phyloP scores from a whole-genome alignment of 2,888 invertebrate genomes.

The Cistogaster globosa region DNA sequence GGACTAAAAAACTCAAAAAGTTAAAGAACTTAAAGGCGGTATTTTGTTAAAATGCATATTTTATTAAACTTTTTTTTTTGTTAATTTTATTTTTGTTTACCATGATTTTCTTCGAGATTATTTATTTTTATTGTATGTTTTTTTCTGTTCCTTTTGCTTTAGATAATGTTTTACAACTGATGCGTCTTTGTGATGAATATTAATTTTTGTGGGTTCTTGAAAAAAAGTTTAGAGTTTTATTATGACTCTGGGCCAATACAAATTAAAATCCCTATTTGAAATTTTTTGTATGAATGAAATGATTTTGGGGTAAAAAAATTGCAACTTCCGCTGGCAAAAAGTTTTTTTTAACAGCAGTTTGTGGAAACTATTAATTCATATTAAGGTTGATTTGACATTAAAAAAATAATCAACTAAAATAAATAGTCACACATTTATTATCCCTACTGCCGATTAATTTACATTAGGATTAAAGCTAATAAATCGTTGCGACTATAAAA shows the following conservation, averaged over 20 bases:
- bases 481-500: too few relatives aligned
- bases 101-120: constrained; percentile 48
- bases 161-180: constrained; percentile 68
- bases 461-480: too few relatives aligned
- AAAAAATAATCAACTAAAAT: too few relatives aligned
- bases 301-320: constrained; percentile 7
- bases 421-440: too few relatives aligned
- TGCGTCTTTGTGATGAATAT: constrained; percentile 55
- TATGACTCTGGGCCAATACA: too few relatives aligned
- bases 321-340: neutral
- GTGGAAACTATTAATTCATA: neutral
- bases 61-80: constrained; percentile 27
- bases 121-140: constrained; percentile 42
- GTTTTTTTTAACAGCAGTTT: too few relatives aligned
- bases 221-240: constrained; percentile 16
- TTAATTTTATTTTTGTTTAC: constrained; percentile 16
- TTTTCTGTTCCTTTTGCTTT: constrained; percentile 19
- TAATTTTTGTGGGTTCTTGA: constrained; percentile 51
- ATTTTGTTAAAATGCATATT: constrained; percentile 60
- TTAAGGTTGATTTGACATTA: too few relatives aligned
- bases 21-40: constrained; percentile 58
- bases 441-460: too few relatives aligned
- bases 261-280: neutral
- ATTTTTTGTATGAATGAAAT: constrained; percentile 31
- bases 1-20: constrained; percentile 38